Evolutionary conservation across 2,888 invertebrate genomes (phyloP).

Genomic region (Digitonthophagus gazella): DNA sequence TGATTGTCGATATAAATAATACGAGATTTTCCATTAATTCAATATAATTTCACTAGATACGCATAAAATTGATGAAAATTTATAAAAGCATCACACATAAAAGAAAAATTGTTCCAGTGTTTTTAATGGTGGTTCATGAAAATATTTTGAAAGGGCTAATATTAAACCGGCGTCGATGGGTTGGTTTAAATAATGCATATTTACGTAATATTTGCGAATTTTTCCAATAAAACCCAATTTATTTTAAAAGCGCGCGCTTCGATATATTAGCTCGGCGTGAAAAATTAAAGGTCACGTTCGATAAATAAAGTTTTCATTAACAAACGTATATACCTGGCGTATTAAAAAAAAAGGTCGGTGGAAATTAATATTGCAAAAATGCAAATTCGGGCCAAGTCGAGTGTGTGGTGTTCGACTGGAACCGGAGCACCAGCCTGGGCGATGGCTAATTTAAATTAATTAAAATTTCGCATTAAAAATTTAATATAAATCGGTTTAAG

Average conservation of each 20-base stretch:
- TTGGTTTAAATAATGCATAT: not conserved
- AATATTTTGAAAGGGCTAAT: not conserved
- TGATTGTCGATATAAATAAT: no score
- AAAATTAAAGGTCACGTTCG: not conserved
- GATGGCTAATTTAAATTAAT: not conserved
- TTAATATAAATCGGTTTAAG: not conserved
- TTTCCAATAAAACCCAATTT: not conserved
- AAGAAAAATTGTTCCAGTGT: no score
- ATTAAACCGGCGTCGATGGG: not conserved
- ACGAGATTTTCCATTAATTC: no score
- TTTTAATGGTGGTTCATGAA: not conserved
- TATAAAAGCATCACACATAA: no score
- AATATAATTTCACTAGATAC: no score
- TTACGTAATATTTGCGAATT: not conserved
- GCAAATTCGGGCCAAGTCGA: not conserved
- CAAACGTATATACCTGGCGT: not conserved
- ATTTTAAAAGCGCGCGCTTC: not conserved
- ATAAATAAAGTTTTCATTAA: not conserved
- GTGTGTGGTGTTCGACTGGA: not conserved
- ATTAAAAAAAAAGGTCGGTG: not conserved
- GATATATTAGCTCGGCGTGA: not conserved
- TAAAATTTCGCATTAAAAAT: not conserved
- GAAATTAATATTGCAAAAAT: not conserved
- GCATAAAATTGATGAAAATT: no score
- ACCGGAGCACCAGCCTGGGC: not conserved